Evolutionary conservation across 2,113 vertebrate species (phyloP), one percentile per base, ranked within the genome.

Genomic region (Elgaria multicarinata): DNA sequence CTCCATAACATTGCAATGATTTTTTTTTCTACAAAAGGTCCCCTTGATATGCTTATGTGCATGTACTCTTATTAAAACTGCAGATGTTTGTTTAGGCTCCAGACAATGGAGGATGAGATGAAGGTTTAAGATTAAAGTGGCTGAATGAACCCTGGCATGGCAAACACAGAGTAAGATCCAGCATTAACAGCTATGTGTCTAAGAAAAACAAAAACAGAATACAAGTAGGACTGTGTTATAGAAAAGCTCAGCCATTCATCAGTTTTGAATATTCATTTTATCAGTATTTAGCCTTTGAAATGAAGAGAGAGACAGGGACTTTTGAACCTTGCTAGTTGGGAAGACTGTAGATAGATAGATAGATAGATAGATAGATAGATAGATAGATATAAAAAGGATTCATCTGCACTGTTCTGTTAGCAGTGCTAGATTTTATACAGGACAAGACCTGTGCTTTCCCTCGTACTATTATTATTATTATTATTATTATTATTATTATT

Each of bases 31-130:
- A 39, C 3, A 16, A 16, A 81, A 66, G 80, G 4, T 1, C 71
- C 80, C 31, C 62, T 89, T 2, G 13, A 67, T 80, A 13, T 39
- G 76, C 44, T 13, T 78, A 14, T 36, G 62, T 22, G 31, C 42
- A 67, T 6, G 2, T 42, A 31, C 24, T 46, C 80, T 50, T 91
- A 31, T n/a, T 14, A 83, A 6, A 0, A 1, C 82, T 91, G 82
- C 0, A 0, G 64, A 67, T 0, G 76, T 85, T 53, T 1, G 0
- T 88, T 85, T 91, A 50, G 46, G 13, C 76, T 82, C 10, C 58
- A 46, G 36, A 69, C 26, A 36, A 28, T 72, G 2, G 76, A 26
- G n/a, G 4, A 71, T 80, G 55, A 0, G 0, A 46, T 82, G 87
- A 39, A 90, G 66, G 28, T 4, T n/a, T 81, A 87, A 76, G 85